These are phyloP conservation scores for Echinarachnius parma DNA, from an alignment of 53 echinoderm and acorn worm genomes.

Conservation along the genomic window DNA sequence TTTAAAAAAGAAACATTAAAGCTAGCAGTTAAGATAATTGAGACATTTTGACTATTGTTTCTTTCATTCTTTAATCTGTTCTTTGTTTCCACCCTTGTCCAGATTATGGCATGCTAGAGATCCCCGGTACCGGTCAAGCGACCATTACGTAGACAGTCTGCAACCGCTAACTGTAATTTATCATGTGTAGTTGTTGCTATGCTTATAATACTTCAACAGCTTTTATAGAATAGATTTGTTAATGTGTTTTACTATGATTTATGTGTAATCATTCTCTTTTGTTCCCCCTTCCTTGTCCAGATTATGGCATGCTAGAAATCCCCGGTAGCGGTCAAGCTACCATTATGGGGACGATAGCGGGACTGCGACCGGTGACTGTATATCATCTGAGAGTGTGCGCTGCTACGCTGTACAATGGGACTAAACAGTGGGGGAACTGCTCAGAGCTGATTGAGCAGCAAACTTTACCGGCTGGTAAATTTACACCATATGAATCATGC, in stretches of 20 bases:
- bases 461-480: constrained; percentile 71
- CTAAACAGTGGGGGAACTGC: constrained; percentile 67
- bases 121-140: constrained; percentile 51
- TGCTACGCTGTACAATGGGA: constrained; percentile 56
- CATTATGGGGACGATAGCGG: constrained; percentile 43
- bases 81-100: not conserved
- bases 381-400: constrained; percentile 73
- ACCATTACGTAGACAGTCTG: constrained; percentile 57
- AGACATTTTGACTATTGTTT: too few relatives aligned
- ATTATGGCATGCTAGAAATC: constrained; percentile 31
- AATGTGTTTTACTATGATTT: not conserved
- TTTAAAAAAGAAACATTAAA: too few relatives aligned
- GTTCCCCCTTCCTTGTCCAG: not conserved
- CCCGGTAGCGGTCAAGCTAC: constrained; percentile 61
- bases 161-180: constrained; percentile 58
- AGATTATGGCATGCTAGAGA: constrained; percentile 35
- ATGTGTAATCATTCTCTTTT: not conserved
- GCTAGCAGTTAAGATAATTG: too few relatives aligned
- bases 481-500: too few relatives aligned
- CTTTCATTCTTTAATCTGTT: too few relatives aligned
- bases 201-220: too few relatives aligned
- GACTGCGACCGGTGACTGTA: constrained; percentile 57
- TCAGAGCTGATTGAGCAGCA: constrained; percentile 58
- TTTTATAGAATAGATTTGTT: too few relatives aligned
- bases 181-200: too few relatives aligned